A percentile compares a stretch with the other conserved stretches of the same genome.
Evolutionary conservation across 2,113 vertebrate species (phyloP).

Genomic region (Ammodytes marinus): DNA sequence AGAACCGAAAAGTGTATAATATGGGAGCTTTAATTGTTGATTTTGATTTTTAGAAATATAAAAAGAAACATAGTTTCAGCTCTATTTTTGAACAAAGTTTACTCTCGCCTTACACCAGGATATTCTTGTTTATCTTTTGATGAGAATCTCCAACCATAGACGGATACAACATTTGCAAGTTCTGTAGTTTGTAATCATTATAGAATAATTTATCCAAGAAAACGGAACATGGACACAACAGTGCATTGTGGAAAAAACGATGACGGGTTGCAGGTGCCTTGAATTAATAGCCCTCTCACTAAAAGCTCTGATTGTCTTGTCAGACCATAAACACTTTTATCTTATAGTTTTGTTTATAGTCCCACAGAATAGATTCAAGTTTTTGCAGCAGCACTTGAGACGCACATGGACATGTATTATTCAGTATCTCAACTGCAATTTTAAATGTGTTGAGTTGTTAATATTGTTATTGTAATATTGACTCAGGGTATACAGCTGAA

Average conservation of each 20-base stretch:
- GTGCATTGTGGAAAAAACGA: background rate
- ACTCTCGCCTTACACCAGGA: background rate
- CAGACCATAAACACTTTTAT: background rate
- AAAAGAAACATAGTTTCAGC: background rate
- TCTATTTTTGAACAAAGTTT: background rate
- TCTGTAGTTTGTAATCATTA: too few species aligned
- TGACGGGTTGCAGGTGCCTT: background rate
- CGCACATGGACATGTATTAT: background rate
- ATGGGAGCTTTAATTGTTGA: constrained; percentile 2
- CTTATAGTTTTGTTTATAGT: constrained; percentile 19
- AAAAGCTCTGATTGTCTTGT: constrained; percentile 16
- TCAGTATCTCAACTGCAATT: constrained; percentile 12
- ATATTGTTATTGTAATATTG: constrained; percentile 28
- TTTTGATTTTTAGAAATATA: background rate
- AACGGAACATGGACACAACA: background rate
- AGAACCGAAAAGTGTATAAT: too few species aligned
- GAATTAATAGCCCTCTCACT: background rate
- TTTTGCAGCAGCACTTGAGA: background rate
- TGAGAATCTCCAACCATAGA: background rate
- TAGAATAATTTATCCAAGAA: background rate
- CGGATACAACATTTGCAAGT: background rate
- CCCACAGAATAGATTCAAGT: background rate
- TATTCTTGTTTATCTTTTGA: background rate
- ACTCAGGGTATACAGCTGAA: constrained; percentile 24
- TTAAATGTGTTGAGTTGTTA: constrained; percentile 22